Base-by-base conservation (phyloP, 2,797 vertebrate genomes). In the Chromobotia macracanthus region DNA sequence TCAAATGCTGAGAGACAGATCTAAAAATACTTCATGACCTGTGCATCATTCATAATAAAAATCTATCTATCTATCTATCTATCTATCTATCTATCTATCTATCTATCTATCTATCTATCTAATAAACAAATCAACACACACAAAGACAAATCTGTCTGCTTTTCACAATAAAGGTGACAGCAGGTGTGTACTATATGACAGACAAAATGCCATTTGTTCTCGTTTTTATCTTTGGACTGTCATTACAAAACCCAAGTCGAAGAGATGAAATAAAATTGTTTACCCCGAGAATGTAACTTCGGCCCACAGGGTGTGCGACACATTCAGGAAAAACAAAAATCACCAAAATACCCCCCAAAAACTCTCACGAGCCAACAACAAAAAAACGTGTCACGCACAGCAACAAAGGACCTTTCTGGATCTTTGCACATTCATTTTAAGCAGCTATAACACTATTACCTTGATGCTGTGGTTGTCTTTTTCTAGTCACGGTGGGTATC, bases 1-100 rank as follows among this genome's bases (percentile, higher is more conserved):
- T 92, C 82, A 75, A 90, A 89, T 89, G 91, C 89, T 92, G 87
- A 91, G 11, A 5, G 55, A 65, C 51, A 80, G 88, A 87, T 90
- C 87, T 90, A 87, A 88, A 91, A 91, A 87, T 73, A 74, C 86
- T 88, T 89, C 86, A 88, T 90, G 61, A 84, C 76, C 0, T 18
- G 23, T 18, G 11, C 64, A 23, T 56, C 28, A 5, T 23, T n/a
- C n/a, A n/a, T n/a, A n/a, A n/a, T n/a, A n/a, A n/a, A n/a, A n/a
- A n/a, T n/a, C n/a, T n/a, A n/a, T n/a, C n/a, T n/a, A n/a, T n/a
- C n/a, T n/a, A n/a, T n/a, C n/a, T n/a, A n/a, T n/a, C n/a, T n/a
- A n/a, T n/a, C n/a, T n/a, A n/a, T n/a, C n/a, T n/a, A n/a, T n/a
- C n/a, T n/a, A n/a, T n/a, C n/a, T n/a, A n/a, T n/a, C n/a, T n/a